Conservation (phyloP, 2,888 invertebrate genomes). For the Cylindroiulus punctatus region DNA sequence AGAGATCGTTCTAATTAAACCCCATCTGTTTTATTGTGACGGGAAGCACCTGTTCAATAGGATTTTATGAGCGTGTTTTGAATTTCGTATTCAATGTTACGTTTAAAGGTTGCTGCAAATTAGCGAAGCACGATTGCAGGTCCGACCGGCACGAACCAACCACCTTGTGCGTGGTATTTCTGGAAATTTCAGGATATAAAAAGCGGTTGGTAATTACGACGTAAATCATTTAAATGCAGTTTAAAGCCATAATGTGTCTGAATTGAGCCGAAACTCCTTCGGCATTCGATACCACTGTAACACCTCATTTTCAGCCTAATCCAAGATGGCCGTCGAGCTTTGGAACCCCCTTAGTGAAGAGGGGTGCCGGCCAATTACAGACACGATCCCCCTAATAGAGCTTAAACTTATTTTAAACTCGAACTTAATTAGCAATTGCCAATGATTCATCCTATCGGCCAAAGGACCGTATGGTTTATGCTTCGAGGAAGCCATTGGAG, state of each 20-base stretch:
- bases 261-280: conserved; percentile 19
- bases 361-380: neutral
- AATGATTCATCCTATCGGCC: conserved; percentile 36
- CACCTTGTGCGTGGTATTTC: conserved; percentile 28
- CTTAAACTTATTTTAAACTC: conserved; percentile 40
- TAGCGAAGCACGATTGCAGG: neutral
- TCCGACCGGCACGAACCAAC: conserved; percentile 6
- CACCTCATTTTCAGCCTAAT: neutral
- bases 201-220: conserved; percentile 38
- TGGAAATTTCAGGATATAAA: conserved; percentile 36
- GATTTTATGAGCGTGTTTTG: conserved; percentile 4
- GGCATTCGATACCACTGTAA: neutral
- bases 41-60: neutral
- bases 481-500: conserved; percentile 40
- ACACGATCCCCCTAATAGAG: neutral
- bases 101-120: neutral
- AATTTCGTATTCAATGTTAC: neutral
- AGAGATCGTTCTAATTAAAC: neutral
- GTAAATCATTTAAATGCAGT: conserved; percentile 45
- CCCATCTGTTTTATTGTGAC: conserved; percentile 20
- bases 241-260: conserved; percentile 30
- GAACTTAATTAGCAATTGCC: conserved; percentile 17
- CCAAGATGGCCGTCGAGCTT: neutral
- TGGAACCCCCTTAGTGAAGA: neutral
- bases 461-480: conserved; percentile 38